Evolutionary conservation across 2,797 vertebrate species (phyloP), one percentile per base, ranked within the genome.

Genomic region (Lepus townsendii): DNA sequence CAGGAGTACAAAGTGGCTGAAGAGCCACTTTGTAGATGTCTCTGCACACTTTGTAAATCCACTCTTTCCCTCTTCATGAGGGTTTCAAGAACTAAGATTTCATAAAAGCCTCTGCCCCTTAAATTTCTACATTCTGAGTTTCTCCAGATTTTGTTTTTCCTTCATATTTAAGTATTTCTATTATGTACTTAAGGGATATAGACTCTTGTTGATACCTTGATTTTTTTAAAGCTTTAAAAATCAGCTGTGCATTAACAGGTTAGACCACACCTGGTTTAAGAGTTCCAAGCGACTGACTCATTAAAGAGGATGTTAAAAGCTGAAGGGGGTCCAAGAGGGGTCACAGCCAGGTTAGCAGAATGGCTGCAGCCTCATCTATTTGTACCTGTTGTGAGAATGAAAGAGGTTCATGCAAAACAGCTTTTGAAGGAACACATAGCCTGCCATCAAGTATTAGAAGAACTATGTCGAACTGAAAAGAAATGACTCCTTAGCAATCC

Each of bases 141-240:
- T 90, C 73, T 91, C 91, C 35, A 90, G 90, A 86, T 79, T 75
- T 89, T 93, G 66, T 95, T 95, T 95, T 91, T 84, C 72, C 82
- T 92, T 94, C 68, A 79, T 32, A 80, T 78, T 94, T 95, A 92
- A 96, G 95, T 92, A 94, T 94, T 92, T 92, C 90, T 94, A 95
- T 80, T 91, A 96, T 94, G 91, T 72, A 88, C 86, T 96, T 95
- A 96, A 94, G 42, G 47, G 68, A 90, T 90, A 92, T 95, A 94
- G 95, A 97, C 71, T 96, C 96, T 92, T 90, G 88, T 90, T 97
- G 96, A 96, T 96, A 96, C 73, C 93, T 95, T 96, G 96, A 93
- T 92, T 95, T 95, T 95, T 94, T 86, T 95, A 95, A 92, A 94
- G 83, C 88, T 95, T 90, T 88, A 93, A 95, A 97, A 95, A 92